These are phyloP conservation scores for Sinhomidia bicolor DNA, from an alignment of 2,888 invertebrate species.

Conservation along the genomic window DNA sequence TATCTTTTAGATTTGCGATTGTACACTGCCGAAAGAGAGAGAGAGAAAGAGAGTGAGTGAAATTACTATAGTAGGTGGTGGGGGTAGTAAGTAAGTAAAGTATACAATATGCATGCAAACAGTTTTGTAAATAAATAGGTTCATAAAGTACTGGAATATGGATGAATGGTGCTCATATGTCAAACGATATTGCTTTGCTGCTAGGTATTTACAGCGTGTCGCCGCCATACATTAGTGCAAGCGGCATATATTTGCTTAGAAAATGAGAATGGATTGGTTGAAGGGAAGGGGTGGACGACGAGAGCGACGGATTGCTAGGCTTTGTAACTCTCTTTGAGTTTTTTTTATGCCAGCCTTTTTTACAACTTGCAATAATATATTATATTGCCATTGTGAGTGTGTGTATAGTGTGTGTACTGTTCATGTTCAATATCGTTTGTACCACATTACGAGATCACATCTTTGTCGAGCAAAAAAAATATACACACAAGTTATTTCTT, in stretches of 20 bases:
- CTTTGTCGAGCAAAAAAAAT: background rate
- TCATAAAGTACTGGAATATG: background rate
- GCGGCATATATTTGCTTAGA: conserved; percentile 27
- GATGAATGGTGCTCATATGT: conserved; percentile 32
- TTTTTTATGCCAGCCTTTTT: conserved; percentile 18
- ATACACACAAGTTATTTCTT: too few relatives aligned
- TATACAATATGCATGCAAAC: background rate
- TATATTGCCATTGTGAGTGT: too few relatives aligned
- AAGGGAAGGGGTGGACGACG: too few relatives aligned
- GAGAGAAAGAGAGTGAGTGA: background rate
- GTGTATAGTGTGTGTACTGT: too few relatives aligned
- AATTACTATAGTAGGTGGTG: too few relatives aligned
- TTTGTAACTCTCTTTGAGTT: background rate
- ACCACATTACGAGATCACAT: conserved; percentile 32
- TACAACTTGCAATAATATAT: conserved; percentile 23
- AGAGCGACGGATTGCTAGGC: background rate
- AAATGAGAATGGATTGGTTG: conserved; percentile 56
- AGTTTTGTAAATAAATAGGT: conserved; percentile 32
- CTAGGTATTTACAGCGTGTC: background rate
- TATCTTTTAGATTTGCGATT: background rate
- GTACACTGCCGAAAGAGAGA: too few relatives aligned
- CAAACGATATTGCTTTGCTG: conserved; percentile 43
- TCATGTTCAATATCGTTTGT: conserved; percentile 12
- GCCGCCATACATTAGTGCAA: background rate
- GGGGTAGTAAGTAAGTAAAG: background rate